Evolutionary conservation across 2,888 invertebrate species (phyloP).

Genomic region (Parnassius glacialis): DNA sequence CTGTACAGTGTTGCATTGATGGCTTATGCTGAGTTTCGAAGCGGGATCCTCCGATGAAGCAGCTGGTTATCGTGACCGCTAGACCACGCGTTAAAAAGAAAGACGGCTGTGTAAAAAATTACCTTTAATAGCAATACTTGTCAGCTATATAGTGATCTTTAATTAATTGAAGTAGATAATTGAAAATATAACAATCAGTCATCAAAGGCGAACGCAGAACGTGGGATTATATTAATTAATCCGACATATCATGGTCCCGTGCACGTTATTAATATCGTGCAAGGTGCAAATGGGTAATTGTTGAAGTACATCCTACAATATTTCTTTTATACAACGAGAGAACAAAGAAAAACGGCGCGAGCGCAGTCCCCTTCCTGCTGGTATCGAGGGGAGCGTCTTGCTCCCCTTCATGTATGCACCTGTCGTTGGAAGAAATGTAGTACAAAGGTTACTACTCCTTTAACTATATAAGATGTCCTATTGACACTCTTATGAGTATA

Average conservation of each 20-base stretch:
- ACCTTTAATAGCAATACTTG: too few relatives aligned
- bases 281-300: slow-evolving; percentile 22
- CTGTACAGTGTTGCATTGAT: too few relatives aligned
- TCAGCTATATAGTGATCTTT: too few relatives aligned
- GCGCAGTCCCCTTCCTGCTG: slow-evolving; percentile 9
- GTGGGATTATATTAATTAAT: slow-evolving; percentile 5
- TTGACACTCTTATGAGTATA: too few relatives aligned
- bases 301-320: not conserved
- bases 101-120: too few relatives aligned
- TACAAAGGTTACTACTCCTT: not conserved
- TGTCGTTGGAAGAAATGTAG: slow-evolving; percentile 5
- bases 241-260: not conserved
- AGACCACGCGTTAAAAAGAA: too few relatives aligned
- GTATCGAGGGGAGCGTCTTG: not conserved
- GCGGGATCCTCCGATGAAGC: too few relatives aligned
- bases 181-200: not conserved
- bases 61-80: too few relatives aligned
- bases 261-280: not conserved
- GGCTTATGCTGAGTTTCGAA: too few relatives aligned
- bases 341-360: slow-evolving; percentile 11
- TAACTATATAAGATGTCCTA: not conserved
- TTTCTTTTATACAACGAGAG: not conserved
- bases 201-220: not conserved
- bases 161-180: not conserved
- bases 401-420: slow-evolving; percentile 1